A percentile compares a stretch with the other conserved stretches of the same genome.
phyloP scores from a whole-genome alignment of 2,888 invertebrate species.

The Hedychridium roseum region DNA sequence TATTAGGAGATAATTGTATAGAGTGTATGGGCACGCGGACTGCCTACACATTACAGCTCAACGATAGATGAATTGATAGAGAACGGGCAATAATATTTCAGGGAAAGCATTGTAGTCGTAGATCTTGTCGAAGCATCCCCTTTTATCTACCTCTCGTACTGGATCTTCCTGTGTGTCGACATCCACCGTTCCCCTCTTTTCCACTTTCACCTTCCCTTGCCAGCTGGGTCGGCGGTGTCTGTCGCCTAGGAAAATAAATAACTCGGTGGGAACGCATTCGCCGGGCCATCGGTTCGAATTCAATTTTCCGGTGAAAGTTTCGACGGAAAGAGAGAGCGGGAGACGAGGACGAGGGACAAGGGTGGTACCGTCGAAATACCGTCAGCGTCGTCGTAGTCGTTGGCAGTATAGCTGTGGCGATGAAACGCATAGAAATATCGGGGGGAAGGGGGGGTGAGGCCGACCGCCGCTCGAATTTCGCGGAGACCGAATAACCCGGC shows the following conservation, averaged over 20 bases:
- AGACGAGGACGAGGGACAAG: slow-evolving; percentile 9
- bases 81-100: no score
- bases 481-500: slow-evolving; percentile 21
- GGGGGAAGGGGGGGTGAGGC: slow-evolving; percentile 1
- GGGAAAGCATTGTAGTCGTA: no score
- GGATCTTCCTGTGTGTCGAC: neutral
- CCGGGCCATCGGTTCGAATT: slow-evolving; percentile 30
- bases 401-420: no score
- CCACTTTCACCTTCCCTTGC: neutral
- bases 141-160: neutral
- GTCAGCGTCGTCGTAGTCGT: no score
- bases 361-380: no score
- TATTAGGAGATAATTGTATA: no score
- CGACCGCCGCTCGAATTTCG: slow-evolving; percentile 17
- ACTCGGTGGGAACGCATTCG: slow-evolving; percentile 29
- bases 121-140: no score
- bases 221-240: slow-evolving; percentile 4
- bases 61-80: no score
- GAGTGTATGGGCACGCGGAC: no score
- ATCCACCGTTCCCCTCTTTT: neutral
- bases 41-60: no score
- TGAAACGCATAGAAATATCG: slow-evolving; percentile 27
- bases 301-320: slow-evolving; percentile 33
- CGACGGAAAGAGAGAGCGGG: slow-evolving; percentile 4
- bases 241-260: slow-evolving; percentile 32